Evolutionary conservation across 2,888 invertebrate genomes (phyloP).

Genomic region (Harpagoxenus sublaevis): DNA sequence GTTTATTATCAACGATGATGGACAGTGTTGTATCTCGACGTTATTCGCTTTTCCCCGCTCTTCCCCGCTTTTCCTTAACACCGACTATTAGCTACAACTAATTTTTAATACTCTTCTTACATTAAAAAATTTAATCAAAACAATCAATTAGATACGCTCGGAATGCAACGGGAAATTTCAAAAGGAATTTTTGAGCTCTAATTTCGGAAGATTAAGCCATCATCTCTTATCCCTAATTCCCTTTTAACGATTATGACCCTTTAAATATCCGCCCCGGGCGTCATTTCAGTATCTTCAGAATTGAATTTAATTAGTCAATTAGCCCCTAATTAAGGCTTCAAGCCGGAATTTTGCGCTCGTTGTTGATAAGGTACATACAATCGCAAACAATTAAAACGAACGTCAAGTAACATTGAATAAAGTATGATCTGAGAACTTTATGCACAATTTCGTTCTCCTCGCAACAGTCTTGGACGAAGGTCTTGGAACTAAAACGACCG

Average conservation of each 20-base stretch:
- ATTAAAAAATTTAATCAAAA: neutral
- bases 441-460: neutral
- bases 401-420: neutral
- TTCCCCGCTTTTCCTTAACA: neutral
- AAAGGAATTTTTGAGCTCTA: neutral
- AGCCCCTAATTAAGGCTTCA: slow-evolving; percentile 8
- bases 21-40: neutral
- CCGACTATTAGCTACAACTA: neutral
- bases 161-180: neutral
- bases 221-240: neutral
- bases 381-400: slow-evolving; percentile 1
- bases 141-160: neutral
- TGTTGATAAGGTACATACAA: neutral
- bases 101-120: neutral
- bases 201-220: neutral
- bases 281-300: neutral
- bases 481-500: neutral
- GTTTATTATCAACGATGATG: neutral
- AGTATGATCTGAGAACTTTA: neutral
- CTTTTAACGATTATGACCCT: neutral
- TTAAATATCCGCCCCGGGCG: neutral
- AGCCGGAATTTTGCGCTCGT: neutral
- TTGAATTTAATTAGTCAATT: slow-evolving; percentile 29
- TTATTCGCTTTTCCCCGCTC: neutral
- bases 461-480: neutral